Evolutionary conservation across 1,140 invertebrate genomes (phyloP), one percentile per base, ranked within the genome.

Genomic region (Microplitis demolitor): DNA sequence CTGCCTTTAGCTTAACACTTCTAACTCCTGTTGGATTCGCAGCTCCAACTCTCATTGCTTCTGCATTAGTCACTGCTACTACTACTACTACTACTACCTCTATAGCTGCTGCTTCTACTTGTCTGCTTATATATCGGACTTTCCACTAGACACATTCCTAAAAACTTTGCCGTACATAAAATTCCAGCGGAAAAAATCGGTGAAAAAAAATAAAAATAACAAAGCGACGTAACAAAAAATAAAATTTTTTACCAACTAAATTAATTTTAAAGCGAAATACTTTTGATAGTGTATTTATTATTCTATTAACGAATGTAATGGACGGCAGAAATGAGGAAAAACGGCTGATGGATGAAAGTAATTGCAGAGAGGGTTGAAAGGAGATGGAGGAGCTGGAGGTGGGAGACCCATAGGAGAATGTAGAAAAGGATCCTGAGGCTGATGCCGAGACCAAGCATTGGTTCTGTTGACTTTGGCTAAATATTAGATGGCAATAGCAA

Each of bases 401-500:
- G 72, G 66, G 72, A 64, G 76, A 61, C n/a, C 45, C 56, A 37
- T 58, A 13, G 37, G 51, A 69, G 37, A 72, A 69, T 70, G 51
- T 58, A 54, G 71, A 71, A 73, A 71, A 76, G 74, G 74, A 76
- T 73, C 74, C n/a, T 67, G 61, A 63, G 69, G 53, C 71, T 56
- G 74, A 76, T 73, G 72, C 39, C 61, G 34, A 51, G 63, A 51
- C 70, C 53, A 60, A 79, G 78, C 78, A 79, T 80, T 77, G 79
- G 76, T 77, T 81, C 80, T 84, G 83, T 85, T 83, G 82, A 84
- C 81, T 82, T 82, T 83, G 74, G 74, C 78, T 84, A 84, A 85
- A 85, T 85, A 85, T 84, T 84, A 80, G 77, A 83, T 80, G 78
- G 80, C 79, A 81, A 82, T 80, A 78, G 83, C 80, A 85, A 85